A percentile compares a stretch with the other conserved stretches of the same genome.
phyloP scores from a whole-genome alignment of 2,113 vertebrate species.

The Pungitius pungitius region DNA sequence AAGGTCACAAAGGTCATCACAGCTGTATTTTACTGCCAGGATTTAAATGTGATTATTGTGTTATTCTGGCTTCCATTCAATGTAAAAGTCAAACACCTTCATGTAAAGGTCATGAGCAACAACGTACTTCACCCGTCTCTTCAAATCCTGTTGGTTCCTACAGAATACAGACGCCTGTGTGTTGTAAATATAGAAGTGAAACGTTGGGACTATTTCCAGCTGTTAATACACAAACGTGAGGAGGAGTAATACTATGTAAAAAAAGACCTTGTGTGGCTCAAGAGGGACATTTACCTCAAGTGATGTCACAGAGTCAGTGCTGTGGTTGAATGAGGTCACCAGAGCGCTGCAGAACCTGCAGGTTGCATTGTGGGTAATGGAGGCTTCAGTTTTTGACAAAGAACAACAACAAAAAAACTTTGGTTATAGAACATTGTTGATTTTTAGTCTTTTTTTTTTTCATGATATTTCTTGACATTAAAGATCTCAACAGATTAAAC shows the following conservation, averaged over 20 bases:
- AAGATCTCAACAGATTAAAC: background rate
- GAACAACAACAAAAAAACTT: background rate
- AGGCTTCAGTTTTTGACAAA: background rate
- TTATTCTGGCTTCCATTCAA: background rate
- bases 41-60: background rate
- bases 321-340: background rate
- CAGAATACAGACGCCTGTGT: too few relatives aligned
- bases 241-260: slow-evolving; percentile 4
- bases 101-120: background rate
- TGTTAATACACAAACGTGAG: too few relatives aligned
- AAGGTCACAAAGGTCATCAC: too few relatives aligned
- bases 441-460: background rate
- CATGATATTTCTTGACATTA: background rate
- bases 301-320: background rate
- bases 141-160: background rate
- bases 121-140: background rate
- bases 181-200: too few relatives aligned
- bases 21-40: too few relatives aligned
- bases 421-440: background rate
- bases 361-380: slow-evolving; percentile 5
- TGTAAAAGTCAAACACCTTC: background rate
- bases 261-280: too few relatives aligned
- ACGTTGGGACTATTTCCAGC: background rate
- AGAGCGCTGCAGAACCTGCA: background rate
- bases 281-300: too few relatives aligned